Percentiles rank a stretch among this genome's conserved stretches.
Conservation (phyloP, 1,140 invertebrate species). For the Olivierus martensii region DNA sequence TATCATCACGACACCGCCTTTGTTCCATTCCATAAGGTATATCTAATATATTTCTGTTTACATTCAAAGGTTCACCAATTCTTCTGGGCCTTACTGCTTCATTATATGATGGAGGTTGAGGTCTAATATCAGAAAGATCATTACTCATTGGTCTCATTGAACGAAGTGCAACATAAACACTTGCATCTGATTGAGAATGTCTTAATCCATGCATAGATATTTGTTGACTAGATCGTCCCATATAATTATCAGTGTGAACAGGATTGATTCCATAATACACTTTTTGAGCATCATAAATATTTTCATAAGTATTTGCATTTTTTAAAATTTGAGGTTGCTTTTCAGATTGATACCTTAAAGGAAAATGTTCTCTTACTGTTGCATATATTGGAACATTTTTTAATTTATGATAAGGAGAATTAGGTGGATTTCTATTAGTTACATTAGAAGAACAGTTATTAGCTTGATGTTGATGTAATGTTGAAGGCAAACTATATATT, state of each 20-base stretch:
- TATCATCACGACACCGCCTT: conserved; percentile 14
- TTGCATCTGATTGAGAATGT: conserved; percentile 15
- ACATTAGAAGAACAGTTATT: neutral
- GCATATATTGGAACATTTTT: neutral
- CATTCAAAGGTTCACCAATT: neutral
- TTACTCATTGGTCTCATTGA: too few relatives aligned
- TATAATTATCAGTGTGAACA: neutral
- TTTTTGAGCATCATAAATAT: conserved; percentile 12
- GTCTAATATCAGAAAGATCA: neutral
- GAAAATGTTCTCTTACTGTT: conserved; percentile 4
- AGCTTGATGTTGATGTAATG: neutral
- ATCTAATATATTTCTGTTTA: neutral
- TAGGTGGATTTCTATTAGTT: neutral
- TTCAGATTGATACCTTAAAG: neutral
- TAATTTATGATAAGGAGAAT: neutral
- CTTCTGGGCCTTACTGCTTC: neutral
- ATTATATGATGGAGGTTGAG: neutral
- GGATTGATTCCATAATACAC: neutral
- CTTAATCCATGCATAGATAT: neutral
- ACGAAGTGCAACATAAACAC: conserved; percentile 11
- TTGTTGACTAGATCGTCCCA: conserved; percentile 1
- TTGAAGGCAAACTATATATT: neutral
- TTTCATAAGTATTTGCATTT: conserved; percentile 7
- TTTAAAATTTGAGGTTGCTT: too few relatives aligned
- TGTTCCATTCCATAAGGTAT: neutral